These are phyloP conservation scores for Eustalomyia histrio DNA, from an alignment of 2,888 invertebrate species.

Conservation along the genomic window DNA sequence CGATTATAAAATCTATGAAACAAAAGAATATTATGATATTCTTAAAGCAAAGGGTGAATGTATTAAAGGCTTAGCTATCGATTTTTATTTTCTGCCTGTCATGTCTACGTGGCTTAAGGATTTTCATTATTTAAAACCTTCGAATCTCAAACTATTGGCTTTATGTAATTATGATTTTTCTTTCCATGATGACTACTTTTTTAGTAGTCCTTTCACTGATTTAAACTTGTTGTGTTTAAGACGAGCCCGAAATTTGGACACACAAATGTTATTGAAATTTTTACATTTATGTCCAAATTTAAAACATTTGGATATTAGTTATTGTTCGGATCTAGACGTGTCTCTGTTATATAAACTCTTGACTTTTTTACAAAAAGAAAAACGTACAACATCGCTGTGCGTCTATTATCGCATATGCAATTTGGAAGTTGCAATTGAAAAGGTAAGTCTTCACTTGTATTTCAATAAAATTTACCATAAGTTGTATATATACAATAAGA, in stretches of 20 bases:
- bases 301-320: slow-evolving; percentile 73
- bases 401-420: slow-evolving; percentile 72
- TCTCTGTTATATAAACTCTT: slow-evolving; percentile 68
- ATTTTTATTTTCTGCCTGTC: slow-evolving; percentile 73
- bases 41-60: slow-evolving; percentile 68
- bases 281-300: slow-evolving; percentile 70
- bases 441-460: slow-evolving; percentile 60
- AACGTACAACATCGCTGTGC: slow-evolving; percentile 63
- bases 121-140: slow-evolving; percentile 52
- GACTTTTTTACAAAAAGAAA: slow-evolving; percentile 62
- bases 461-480: too few species aligned
- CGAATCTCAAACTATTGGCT: slow-evolving; percentile 70
- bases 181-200: slow-evolving; percentile 65
- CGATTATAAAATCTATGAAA: slow-evolving; percentile 74
- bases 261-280: slow-evolving; percentile 67
- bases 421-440: slow-evolving; percentile 71
- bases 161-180: slow-evolving; percentile 73
- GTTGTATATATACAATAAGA: too few species aligned
- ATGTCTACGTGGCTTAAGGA: slow-evolving; percentile 60
- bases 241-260: slow-evolving; percentile 65
- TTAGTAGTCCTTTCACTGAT: slow-evolving; percentile 67
- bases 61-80: slow-evolving; percentile 72
- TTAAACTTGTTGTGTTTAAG: slow-evolving; percentile 66
- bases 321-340: slow-evolving; percentile 70
- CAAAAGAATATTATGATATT: slow-evolving; percentile 72